Evolutionary conservation across 2,888 invertebrate species (phyloP).

Genomic region (Sphaeridia pumilis): DNA sequence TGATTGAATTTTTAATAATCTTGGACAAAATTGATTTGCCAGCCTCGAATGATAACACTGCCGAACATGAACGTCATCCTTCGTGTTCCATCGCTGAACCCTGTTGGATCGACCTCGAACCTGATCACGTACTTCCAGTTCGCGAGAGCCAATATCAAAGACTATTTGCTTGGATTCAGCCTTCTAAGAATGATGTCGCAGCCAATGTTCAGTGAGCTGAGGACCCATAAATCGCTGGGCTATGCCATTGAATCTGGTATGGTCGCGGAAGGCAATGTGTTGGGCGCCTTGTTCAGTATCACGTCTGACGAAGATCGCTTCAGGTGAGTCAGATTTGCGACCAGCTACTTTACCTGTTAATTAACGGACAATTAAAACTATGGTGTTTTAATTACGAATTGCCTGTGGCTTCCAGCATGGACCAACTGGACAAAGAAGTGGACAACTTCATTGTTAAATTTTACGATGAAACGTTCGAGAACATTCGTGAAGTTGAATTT

Average conservation of each 20-base stretch:
- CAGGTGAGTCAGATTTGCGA: constrained; percentile 1
- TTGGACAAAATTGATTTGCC: too few species aligned
- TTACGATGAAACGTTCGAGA: background rate
- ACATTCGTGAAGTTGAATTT: constrained; percentile 5
- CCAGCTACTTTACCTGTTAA: too few species aligned
- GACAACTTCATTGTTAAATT: constrained; percentile 7
- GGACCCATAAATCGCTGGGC: constrained; percentile 8
- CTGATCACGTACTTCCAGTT: constrained; percentile 9
- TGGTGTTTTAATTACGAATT: too few species aligned
- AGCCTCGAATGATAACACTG: constrained; percentile 1
- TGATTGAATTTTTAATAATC: too few species aligned
- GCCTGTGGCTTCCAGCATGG: constrained; percentile 8
- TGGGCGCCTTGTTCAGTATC: constrained; percentile 5
- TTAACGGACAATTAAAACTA: too few species aligned
- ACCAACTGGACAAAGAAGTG: constrained; percentile 4
- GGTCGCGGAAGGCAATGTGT: background rate
- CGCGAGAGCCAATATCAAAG: background rate
- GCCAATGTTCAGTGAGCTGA: constrained; percentile 9
- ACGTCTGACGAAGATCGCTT: constrained; percentile 10
- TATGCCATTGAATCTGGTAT: constrained; percentile 7
- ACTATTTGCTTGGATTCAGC: background rate
- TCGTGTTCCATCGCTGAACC: constrained; percentile 7
- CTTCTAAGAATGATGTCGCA: constrained; percentile 10
- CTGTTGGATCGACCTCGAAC: constrained; percentile 1
- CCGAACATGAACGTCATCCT: background rate